Conservation (phyloP, 2,888 invertebrate genomes). For the Notodonta ziczac region DNA sequence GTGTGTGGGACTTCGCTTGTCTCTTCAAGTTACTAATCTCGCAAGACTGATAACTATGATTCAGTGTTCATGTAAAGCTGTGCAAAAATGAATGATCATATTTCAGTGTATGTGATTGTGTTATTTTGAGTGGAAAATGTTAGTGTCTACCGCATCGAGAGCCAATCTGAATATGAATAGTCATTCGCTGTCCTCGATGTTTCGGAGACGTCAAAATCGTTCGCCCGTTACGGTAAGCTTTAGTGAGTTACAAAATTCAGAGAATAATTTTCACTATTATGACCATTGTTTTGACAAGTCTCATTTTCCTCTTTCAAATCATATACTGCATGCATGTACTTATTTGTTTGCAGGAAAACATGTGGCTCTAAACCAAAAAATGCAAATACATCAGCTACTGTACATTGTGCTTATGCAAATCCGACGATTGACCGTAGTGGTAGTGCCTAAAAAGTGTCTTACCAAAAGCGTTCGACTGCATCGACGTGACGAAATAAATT, state of each 20-base stretch:
- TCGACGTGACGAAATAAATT: background rate
- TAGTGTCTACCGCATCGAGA: slow-evolving; percentile 60
- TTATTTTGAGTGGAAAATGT: slow-evolving; percentile 50
- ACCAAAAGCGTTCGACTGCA: background rate
- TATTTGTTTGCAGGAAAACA: background rate
- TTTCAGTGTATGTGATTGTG: slow-evolving; percentile 40
- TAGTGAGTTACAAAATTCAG: background rate
- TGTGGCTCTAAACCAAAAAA: background rate
- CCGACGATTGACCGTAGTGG: background rate
- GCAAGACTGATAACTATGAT: slow-evolving; percentile 17
- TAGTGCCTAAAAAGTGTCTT: background rate
- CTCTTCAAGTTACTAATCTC: slow-evolving; percentile 10
- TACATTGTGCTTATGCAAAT: slow-evolving; percentile 3
- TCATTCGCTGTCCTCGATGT: slow-evolving; percentile 68
- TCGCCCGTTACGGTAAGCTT: slow-evolving; percentile 59
- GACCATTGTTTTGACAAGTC: background rate
- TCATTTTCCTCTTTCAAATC: background rate
- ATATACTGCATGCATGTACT: background rate
- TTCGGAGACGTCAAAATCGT: slow-evolving; percentile 61
- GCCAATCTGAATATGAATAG: slow-evolving; percentile 60
- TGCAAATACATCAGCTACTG: background rate
- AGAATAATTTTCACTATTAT: background rate
- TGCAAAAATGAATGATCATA: slow-evolving; percentile 37
- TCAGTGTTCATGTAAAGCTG: slow-evolving; percentile 22
- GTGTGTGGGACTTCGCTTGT: slow-evolving; percentile 15